phyloP scores from a whole-genome alignment of 1,140 invertebrate species.

The Platorchestia sp. region DNA sequence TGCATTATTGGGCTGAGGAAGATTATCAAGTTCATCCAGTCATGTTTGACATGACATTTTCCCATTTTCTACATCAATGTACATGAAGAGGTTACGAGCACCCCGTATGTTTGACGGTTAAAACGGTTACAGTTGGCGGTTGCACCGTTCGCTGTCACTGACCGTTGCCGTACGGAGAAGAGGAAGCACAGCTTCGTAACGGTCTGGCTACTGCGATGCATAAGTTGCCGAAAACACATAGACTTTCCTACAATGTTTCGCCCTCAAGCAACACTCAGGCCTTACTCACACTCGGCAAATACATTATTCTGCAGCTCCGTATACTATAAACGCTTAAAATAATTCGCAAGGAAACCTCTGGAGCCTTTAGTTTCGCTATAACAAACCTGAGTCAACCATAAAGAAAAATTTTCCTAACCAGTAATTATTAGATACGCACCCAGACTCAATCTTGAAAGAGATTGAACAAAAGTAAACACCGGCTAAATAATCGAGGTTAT shows the following conservation, averaged over 20 bases:
- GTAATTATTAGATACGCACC: neutral
- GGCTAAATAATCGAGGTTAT: neutral
- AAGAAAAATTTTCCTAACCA: neutral
- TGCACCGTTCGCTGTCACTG: conserved; percentile 1
- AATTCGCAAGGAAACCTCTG: neutral
- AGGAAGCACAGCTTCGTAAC: conserved; percentile 25
- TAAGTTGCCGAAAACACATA: neutral
- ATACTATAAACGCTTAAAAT: neutral
- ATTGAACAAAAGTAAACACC: neutral
- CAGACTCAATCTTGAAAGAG: neutral
- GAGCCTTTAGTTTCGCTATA: neutral
- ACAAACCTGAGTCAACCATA: neutral
- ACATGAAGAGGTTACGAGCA: neutral
- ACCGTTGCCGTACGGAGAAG: neutral
- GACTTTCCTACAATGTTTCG: neutral
- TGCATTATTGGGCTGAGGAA: neutral
- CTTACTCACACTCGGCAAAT: neutral
- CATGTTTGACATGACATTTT: neutral
- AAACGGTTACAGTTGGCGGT: conserved; percentile 20
- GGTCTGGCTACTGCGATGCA: conserved; percentile 29
- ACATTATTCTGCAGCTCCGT: neutral
- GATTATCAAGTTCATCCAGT: neutral
- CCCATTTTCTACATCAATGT: neutral
- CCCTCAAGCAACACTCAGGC: neutral
- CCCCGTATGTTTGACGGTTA: neutral